These are phyloP conservation scores for Drosophila kambysellisi DNA, from an alignment of 2,888 invertebrate species.

Conservation along the genomic window DNA sequence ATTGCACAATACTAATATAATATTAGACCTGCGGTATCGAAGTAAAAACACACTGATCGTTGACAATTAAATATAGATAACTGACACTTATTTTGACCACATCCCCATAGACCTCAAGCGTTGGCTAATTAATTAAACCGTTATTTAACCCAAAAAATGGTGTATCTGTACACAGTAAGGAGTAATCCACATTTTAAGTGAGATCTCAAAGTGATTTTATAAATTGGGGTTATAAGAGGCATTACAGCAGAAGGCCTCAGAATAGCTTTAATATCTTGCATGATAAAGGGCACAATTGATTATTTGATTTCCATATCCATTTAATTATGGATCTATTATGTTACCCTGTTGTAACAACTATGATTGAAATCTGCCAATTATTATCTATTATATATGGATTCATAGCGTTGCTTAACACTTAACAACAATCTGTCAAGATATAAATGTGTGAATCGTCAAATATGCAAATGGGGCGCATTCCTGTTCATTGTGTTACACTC, in stretches of 20 bases:
- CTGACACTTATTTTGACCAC: neutral
- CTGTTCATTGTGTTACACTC: conserved; percentile 14
- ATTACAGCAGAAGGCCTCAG: neutral
- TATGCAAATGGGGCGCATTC: conserved; percentile 44
- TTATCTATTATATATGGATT: neutral
- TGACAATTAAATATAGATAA: neutral
- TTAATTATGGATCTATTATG: neutral
- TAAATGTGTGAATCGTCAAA: conserved; percentile 29
- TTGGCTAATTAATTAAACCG: neutral
- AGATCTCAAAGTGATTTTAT: neutral
- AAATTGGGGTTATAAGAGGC: neutral
- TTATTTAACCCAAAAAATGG: neutral
- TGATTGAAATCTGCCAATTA: neutral
- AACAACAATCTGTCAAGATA: conserved; percentile 31
- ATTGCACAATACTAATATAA: no score
- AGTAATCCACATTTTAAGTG: neutral
- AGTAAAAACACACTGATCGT: no score
- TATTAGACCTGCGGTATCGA: no score
- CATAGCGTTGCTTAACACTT: neutral
- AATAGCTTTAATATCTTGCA: neutral
- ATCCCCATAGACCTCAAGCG: no score
- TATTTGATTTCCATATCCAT: neutral
- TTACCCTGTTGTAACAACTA: neutral
- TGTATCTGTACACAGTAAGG: neutral
- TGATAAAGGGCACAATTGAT: neutral